Evolutionary conservation across 1,140 invertebrate species (phyloP), one percentile per base, ranked within the genome.

Genomic region (Caenorhabditis tropicalis): DNA sequence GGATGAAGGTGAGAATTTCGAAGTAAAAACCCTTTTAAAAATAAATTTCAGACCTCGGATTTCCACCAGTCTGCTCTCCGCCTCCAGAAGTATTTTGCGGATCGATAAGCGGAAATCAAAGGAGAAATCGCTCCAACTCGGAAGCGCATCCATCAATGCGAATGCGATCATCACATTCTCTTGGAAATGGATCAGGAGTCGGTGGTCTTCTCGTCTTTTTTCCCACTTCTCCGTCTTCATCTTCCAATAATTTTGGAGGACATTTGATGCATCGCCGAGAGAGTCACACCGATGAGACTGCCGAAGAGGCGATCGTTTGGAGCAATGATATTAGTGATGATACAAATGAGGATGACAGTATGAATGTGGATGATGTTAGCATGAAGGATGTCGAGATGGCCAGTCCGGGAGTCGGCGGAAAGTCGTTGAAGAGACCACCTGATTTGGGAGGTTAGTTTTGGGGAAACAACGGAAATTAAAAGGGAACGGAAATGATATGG

Each of bases 61-160:
- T 70, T 24, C 82, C 82, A 9, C 82, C 82, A 16, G 82, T 82
- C 16, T 82, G 82, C 60, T 82, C 82, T 0, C 82, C 82, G 21
- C 82, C 82, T 24, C 82, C 82, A 9, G 82, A 82, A 33, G 31
- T 74, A 5, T 82, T 53, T 46, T 53, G 82, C 24, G 65, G 65
- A 9, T 43, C 65, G 36, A 74, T 74, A 21, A 24, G 19, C n/a
- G 65, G 65, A 15, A 74, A 74, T 74, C 65, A 74, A 3, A 74
- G 43, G 65, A 43, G 65, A 43, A 74, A 74, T 27, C 33, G 65
- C 24, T 74, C 65, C 36, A 74, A 74, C 43, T 74, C 65, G 7
- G 65, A 74, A 24, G 65, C 36, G 3, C 31, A 36, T 19, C 58
- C 58, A 1, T 21, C n/a, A 24, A 16, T 65, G 29, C 29, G 58